Evolutionary conservation across 2,113 vertebrate species (phyloP).

Genomic region (Toxotes jaculatrix): DNA sequence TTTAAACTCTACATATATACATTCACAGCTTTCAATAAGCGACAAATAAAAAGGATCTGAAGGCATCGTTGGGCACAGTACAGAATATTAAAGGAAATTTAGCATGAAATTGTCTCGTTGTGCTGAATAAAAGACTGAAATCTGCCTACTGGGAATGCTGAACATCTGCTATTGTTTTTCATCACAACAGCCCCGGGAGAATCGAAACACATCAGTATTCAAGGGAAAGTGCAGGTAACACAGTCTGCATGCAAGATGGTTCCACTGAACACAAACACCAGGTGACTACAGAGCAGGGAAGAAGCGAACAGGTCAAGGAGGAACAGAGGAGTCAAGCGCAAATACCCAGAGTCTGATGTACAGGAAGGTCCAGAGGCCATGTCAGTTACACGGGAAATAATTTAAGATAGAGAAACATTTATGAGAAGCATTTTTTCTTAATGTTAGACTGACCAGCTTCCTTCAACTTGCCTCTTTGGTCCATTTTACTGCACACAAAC

Average conservation of each 20-base stretch:
- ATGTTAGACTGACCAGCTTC: not conserved
- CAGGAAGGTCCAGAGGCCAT: not conserved
- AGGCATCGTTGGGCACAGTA: not conserved
- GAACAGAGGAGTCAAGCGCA: conserved; percentile 17
- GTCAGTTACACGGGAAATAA: not conserved
- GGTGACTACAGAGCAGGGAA: conserved; percentile 31
- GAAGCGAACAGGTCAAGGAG: not conserved
- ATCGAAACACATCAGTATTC: conserved; percentile 52
- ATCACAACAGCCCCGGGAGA: conserved; percentile 29
- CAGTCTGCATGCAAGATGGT: conserved; percentile 53
- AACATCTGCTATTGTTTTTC: conserved; percentile 69
- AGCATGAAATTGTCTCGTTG: conserved; percentile 26
- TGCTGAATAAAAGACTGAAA: conserved; percentile 24
- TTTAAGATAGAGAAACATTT: conserved; percentile 9
- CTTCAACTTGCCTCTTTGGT: conserved; percentile 23
- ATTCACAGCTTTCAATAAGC: conserved; percentile 15
- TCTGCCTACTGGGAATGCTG: not conserved
- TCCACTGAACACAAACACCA: conserved; percentile 36
- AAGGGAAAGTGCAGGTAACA: conserved; percentile 33
- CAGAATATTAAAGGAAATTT: conserved; percentile 5
- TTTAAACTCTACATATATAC: not conserved
- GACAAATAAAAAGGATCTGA: not conserved
- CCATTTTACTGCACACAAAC: not conserved
- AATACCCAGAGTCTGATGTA: not conserved
- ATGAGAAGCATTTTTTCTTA: not conserved